Percentiles rank a stretch among this genome's conserved stretches.
Evolutionary conservation across 1,140 invertebrate genomes (phyloP).

Genomic region (Lepidotrigona ventralis): DNA sequence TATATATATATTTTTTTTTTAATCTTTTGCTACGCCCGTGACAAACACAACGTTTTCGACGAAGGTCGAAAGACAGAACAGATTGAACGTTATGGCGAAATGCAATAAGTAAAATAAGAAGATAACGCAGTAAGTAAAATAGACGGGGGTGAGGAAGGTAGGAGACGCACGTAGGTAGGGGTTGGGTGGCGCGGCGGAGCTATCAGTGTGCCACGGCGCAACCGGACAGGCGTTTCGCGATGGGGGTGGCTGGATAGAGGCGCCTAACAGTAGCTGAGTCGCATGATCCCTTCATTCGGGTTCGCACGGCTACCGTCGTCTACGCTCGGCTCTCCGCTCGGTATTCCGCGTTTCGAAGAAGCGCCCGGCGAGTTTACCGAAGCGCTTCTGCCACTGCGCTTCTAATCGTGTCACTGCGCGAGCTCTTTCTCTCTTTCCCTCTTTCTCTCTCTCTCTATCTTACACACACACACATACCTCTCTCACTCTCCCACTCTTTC

Average conservation of each 20-base stretch:
- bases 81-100: not conserved
- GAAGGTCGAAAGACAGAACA: no score
- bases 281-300: slow-evolving; percentile 57
- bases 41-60: not conserved
- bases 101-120: not conserved
- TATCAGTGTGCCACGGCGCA: slow-evolving; percentile 47
- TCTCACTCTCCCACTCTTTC: no score
- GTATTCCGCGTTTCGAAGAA: slow-evolving; percentile 39
- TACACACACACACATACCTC: no score
- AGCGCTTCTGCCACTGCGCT: slow-evolving; percentile 44
- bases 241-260: slow-evolving; percentile 42
- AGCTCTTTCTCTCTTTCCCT: not conserved
- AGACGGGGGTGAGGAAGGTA: not conserved
- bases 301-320: slow-evolving; percentile 53
- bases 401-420: slow-evolving; percentile 35
- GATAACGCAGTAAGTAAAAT: not conserved
- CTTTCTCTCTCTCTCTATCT: no score
- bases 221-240: slow-evolving; percentile 44
- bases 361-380: slow-evolving; percentile 38
- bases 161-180: not conserved
- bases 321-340: slow-evolving; percentile 40
- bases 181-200: not conserved
- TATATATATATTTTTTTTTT: not conserved
- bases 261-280: slow-evolving; percentile 50
- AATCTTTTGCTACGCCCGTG: no score